Percentiles rank a stretch among this genome's conserved stretches.
These are phyloP conservation scores for Fragum whitleyi DNA, from an alignment of 2,888 invertebrate genomes.

Conservation along the genomic window DNA sequence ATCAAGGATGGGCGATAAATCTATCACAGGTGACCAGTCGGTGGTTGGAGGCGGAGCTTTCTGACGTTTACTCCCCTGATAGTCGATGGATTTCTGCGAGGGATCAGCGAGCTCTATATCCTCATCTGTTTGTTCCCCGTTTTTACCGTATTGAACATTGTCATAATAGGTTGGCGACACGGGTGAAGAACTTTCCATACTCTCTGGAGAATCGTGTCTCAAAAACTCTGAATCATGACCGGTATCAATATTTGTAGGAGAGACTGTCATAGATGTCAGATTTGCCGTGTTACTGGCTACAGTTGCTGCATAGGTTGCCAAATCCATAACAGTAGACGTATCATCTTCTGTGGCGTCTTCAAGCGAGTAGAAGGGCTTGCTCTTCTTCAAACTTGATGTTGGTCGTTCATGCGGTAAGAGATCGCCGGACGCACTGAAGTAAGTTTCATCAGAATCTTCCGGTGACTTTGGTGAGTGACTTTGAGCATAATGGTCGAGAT, in stretches of 20 bases:
- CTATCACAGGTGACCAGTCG: constrained; percentile 86
- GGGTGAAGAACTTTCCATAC: constrained; percentile 75
- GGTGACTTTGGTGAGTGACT: constrained; percentile 76
- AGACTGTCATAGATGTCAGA: constrained; percentile 83
- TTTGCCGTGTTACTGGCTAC: constrained; percentile 84
- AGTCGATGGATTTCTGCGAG: constrained; percentile 82
- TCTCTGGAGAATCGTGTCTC: constrained; percentile 75
- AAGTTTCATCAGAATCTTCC: constrained; percentile 72
- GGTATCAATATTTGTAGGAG: constrained; percentile 78
- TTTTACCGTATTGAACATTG: constrained; percentile 68
- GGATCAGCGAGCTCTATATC: constrained; percentile 82
- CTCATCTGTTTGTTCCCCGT: constrained; percentile 65
- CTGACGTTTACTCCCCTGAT: constrained; percentile 82
- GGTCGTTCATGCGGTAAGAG: constrained; percentile 71
- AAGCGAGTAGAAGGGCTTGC: constrained; percentile 64
- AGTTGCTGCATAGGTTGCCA: constrained; percentile 84
- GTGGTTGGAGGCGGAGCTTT: constrained; percentile 82
- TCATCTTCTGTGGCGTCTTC: constrained; percentile 65
- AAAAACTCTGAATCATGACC: constrained; percentile 46
- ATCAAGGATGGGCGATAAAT: constrained; percentile 86
- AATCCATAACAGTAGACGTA: constrained; percentile 78
- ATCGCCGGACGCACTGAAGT: constrained; percentile 70
- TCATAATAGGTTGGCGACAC: constrained; percentile 80
- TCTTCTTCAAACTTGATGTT: constrained; percentile 61
- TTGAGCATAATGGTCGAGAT: constrained; percentile 62